A percentile compares a stretch with the other conserved stretches of the same genome.
Conservation (phyloP, 2,888 invertebrate genomes). For the Eupithecia vulgata region DNA sequence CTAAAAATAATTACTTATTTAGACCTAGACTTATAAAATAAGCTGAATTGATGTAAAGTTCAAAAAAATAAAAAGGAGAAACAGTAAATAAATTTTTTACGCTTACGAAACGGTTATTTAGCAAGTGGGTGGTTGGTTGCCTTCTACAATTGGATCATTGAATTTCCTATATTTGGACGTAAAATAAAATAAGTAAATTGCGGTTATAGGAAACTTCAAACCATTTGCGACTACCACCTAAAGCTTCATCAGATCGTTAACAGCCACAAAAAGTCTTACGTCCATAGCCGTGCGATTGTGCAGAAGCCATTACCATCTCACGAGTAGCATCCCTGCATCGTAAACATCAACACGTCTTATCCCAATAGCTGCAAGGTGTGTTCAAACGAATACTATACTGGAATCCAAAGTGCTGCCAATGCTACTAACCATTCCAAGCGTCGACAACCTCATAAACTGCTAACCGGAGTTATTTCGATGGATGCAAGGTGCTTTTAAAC, state of each 20-base stretch:
- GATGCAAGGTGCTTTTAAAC: slow-evolving; percentile 42
- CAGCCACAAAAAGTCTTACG: background rate
- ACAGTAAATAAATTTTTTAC: background rate
- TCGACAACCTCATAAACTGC: slow-evolving; percentile 31
- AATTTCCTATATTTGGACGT: background rate
- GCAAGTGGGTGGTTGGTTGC: background rate
- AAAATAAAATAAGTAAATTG: slow-evolving; percentile 1
- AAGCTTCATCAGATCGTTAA: background rate
- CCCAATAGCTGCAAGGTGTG: slow-evolving; percentile 13
- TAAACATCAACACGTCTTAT: slow-evolving; percentile 8
- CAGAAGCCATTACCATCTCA: background rate
- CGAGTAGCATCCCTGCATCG: background rate
- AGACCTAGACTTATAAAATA: background rate
- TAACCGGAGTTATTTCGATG: slow-evolving; percentile 35
- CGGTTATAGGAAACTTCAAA: background rate
- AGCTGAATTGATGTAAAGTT: background rate
- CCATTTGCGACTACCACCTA: background rate
- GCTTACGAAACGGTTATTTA: background rate
- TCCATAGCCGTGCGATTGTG: slow-evolving; percentile 4
- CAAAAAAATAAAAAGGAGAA: background rate
- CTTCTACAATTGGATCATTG: background rate
- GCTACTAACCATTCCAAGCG: slow-evolving; percentile 16
- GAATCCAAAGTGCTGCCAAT: slow-evolving; percentile 5
- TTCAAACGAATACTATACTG: slow-evolving; percentile 10
- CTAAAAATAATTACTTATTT: background rate